Evolutionary conservation across 2,797 vertebrate species (phyloP).

Genomic region (Mionectes olivaceus): DNA sequence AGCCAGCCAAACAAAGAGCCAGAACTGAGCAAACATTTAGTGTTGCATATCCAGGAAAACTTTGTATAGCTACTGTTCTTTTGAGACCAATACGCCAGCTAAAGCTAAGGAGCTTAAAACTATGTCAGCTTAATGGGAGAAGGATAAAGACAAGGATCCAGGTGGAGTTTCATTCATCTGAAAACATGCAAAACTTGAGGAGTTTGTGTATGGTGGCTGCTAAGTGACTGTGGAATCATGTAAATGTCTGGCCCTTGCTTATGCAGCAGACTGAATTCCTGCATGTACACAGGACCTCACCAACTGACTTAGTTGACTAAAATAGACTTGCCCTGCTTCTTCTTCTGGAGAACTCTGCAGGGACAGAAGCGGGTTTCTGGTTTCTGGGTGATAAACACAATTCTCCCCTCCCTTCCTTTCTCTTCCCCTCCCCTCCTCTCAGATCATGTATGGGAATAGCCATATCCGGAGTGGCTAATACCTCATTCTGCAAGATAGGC

Average conservation of each 20-base stretch:
- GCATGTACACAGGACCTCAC: background rate
- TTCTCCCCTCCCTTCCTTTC: background rate
- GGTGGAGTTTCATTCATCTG: background rate
- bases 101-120: background rate
- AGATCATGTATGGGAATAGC: background rate
- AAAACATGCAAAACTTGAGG: background rate
- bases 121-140: background rate
- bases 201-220: background rate
- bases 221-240: background rate
- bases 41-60: background rate
- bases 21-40: background rate
- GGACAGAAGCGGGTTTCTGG: background rate
- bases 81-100: background rate
- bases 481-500: background rate
- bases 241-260: background rate
- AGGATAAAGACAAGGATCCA: background rate
- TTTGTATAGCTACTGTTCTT: background rate
- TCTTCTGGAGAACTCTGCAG: background rate
- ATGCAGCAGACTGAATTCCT: background rate
- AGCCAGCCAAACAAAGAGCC: background rate
- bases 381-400: background rate
- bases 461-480: background rate
- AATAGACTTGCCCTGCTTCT: background rate
- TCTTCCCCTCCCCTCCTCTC: too few species aligned
- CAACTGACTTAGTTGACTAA: background rate